Base-by-base conservation (phyloP, 2,113 vertebrate genomes). In the Synchiropus splendidus region DNA sequence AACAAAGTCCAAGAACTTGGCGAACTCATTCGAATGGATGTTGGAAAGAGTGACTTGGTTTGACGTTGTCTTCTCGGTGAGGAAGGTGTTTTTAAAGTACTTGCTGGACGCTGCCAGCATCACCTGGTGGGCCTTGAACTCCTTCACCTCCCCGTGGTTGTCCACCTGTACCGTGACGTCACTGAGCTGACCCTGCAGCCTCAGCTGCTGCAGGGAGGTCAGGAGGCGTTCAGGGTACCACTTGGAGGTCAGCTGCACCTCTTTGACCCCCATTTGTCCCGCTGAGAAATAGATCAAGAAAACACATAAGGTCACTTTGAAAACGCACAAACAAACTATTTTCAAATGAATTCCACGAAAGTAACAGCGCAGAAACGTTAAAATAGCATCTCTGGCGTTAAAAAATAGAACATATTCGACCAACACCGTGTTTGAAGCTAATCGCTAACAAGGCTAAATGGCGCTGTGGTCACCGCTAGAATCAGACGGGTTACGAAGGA, bases 71-170 rank as follows among this genome's bases (percentile, higher is more conserved):
- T 88, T 77, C 21, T 86, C 84, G 0, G 84, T 83, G 15, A 95
- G 85, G 35, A 98, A 88, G 2, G 87, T 69, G 9, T 85, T 87
- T 64, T 87, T 92, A 62, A 99, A 98, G 70, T 92, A 98, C 43
- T 90, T 91, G 52, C 96, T 97, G 15, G 92, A 90, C 4, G 94
- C 92, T 1, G 92, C 96, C 1, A 99, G 69, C 10, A 99, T 89
- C 3, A 90, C 83, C 64, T 88, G 90, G 69, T 99, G 96, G 10
- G 89, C 92, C 21, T 81, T 81, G 31, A 98, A 99, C 42, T 92
- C 91, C 2, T 87, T 75, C 1, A 85, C 61, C 1, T 89, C 78
- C 0, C 91, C 92, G 54, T 90, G 82, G 44, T 85, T 85, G 64
- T 93, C 88, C 18, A 96, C 90, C 0, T 89, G 89, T n/a, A 99